A percentile compares a stretch with the other conserved stretches of the same genome.
These are phyloP conservation scores for Halocaridina rubra DNA, from an alignment of 2,888 invertebrate species.

Conservation along the genomic window DNA sequence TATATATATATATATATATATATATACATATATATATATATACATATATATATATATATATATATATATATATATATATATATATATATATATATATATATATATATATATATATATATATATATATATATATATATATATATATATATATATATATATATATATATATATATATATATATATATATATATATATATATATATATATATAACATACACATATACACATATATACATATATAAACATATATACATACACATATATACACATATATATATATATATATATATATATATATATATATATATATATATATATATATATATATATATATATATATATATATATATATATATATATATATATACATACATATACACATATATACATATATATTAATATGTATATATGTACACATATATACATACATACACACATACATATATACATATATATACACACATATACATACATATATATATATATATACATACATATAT, in stretches of 20 bases:
- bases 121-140: conserved; percentile 18
- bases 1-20: too few species aligned
- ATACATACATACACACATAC: not conserved
- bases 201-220: not conserved
- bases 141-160: not conserved
- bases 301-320: not conserved
- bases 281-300: conserved; percentile 11
- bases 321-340: not conserved
- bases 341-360: conserved; percentile 1
- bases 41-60: too few species aligned
- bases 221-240: not conserved
- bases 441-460: not conserved
- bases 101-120: conserved; percentile 20
- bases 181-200: not conserved
- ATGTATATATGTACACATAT: not conserved
- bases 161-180: too few species aligned
- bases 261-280: conserved; percentile 22
- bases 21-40: too few species aligned
- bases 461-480: too few species aligned
- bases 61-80: not conserved
- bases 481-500: too few species aligned
- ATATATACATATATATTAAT: not conserved
- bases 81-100: conserved; percentile 6
- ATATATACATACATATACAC: not conserved
- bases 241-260: conserved; percentile 11